phyloP scores from a whole-genome alignment of 2,113 vertebrate species.

The Erythrocercus mccallii region DNA sequence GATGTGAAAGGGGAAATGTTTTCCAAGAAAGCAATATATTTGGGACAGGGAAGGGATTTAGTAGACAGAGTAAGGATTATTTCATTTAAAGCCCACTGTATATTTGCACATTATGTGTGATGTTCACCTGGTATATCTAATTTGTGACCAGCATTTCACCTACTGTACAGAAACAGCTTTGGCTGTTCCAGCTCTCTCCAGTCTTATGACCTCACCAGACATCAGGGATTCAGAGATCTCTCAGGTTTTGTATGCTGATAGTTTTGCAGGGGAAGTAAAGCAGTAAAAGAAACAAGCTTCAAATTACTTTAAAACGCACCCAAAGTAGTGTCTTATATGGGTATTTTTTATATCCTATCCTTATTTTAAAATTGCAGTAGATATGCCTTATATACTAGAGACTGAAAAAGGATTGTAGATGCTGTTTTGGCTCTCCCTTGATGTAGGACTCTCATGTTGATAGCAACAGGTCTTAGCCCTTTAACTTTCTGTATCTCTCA shows the following conservation, averaged over 20 bases:
- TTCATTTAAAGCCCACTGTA: neutral
- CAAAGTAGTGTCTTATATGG: neutral
- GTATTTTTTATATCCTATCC: neutral
- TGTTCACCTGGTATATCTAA: neutral
- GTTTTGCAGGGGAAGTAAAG: neutral
- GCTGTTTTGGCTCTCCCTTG: neutral
- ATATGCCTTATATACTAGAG: neutral
- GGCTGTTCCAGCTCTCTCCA: neutral
- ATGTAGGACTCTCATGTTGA: neutral
- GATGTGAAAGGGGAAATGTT: neutral
- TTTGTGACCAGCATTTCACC: neutral
- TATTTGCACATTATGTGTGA: neutral
- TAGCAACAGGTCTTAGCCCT: neutral
- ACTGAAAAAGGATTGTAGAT: neutral
- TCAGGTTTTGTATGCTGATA: neutral
- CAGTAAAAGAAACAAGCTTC: neutral
- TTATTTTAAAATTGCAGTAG: neutral
- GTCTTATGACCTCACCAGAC: neutral
- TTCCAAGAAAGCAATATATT: neutral
- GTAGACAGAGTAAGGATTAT: neutral
- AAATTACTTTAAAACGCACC: neutral
- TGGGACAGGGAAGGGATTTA: neutral
- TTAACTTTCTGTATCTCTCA: neutral
- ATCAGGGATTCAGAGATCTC: neutral
- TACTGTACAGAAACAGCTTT: neutral